phyloP scores from a whole-genome alignment of 2,888 invertebrate species.

The Ommatoiulus sabulosus region DNA sequence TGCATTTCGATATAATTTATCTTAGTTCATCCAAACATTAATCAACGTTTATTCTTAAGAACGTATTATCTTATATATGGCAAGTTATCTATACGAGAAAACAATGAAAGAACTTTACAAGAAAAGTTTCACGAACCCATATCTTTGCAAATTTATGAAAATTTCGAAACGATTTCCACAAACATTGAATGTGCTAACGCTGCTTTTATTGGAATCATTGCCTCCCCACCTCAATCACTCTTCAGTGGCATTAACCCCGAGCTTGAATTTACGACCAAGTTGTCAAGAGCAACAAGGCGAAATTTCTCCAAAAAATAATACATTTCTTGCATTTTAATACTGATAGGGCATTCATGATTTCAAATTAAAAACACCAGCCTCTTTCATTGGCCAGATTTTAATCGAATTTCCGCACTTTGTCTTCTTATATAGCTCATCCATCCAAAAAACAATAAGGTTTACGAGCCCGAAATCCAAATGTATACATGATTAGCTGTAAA shows the following conservation, averaged over 20 bases:
- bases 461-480: neutral
- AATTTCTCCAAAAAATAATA: neutral
- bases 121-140: too few species aligned
- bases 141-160: neutral
- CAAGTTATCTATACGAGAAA: too few species aligned
- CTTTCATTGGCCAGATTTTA: constrained; percentile 10
- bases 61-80: too few species aligned
- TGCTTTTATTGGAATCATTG: neutral
- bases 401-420: neutral
- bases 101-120: too few species aligned
- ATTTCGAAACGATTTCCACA: too few species aligned
- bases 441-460: neutral
- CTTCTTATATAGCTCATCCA: neutral
- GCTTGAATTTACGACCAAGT: neutral
- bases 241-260: neutral
- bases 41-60: too few species aligned
- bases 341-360: neutral
- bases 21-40: too few species aligned
- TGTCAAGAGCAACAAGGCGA: neutral
- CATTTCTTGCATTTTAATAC: neutral
- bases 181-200: neutral
- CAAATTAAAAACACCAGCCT: neutral
- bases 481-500: constrained; percentile 21
- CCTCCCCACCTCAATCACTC: neutral
- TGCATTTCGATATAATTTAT: too few species aligned